Evolutionary conservation across 2,113 vertebrate genomes (phyloP).

Genomic region (Hyla sarda): DNA sequence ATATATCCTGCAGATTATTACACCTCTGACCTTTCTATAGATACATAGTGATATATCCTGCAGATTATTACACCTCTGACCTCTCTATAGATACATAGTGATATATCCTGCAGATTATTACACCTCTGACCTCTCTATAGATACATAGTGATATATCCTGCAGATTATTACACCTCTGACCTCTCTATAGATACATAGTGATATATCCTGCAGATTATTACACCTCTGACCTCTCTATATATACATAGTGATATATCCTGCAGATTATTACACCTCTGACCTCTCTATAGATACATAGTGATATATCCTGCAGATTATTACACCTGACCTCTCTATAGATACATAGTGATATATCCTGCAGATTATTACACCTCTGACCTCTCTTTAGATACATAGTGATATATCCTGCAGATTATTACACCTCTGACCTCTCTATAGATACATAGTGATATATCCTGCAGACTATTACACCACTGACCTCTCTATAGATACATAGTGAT

Average conservation of each 20-base stretch:
- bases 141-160: too few species aligned
- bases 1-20: slow-evolving; percentile 16
- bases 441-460: too few species aligned
- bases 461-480: background rate
- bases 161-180: background rate
- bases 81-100: background rate
- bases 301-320: slow-evolving; percentile 16
- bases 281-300: background rate
- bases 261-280: background rate
- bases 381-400: background rate
- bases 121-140: background rate
- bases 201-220: slow-evolving; percentile 16
- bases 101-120: slow-evolving; percentile 16
- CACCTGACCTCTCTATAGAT: background rate
- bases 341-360: too few species aligned
- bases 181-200: background rate
- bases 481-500: background rate
- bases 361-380: background rate
- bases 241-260: too few species aligned
- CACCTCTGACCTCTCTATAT: background rate
- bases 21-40: background rate
- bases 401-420: slow-evolving; percentile 19
- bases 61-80: background rate
- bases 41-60: too few species aligned
- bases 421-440: background rate